phyloP scores from a whole-genome alignment of 2,797 vertebrate genomes.

The Antrozous pallidus region DNA sequence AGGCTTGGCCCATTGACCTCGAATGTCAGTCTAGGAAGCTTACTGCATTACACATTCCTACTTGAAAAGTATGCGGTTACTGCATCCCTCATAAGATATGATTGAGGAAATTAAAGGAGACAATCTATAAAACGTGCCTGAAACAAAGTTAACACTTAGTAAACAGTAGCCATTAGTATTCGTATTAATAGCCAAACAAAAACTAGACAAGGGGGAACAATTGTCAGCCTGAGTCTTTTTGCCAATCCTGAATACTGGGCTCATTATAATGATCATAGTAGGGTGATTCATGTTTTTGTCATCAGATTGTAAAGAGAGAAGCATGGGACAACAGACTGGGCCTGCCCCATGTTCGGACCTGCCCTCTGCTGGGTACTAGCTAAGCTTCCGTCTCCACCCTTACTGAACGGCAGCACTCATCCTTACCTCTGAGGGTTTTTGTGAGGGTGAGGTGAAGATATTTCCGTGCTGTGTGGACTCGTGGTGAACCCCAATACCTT shows the following conservation, averaged over 20 bases:
- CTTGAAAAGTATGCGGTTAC: conserved; percentile 40
- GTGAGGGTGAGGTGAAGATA: background rate
- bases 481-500: background rate
- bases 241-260: background rate
- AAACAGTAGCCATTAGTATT: background rate
- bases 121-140: conserved; percentile 13
- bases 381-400: background rate
- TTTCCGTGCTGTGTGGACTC: background rate
- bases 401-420: background rate
- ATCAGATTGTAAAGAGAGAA: background rate
- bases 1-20: background rate
- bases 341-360: background rate
- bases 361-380: background rate
- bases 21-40: conserved; percentile 23
- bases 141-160: conserved; percentile 31
- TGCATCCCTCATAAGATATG: conserved; percentile 23
- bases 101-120: conserved; percentile 52
- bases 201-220: background rate
- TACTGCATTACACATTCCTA: background rate
- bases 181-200: conserved; percentile 26
- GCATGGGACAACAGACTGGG: background rate
- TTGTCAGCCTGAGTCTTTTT: conserved; percentile 25
- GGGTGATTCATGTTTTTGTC: background rate
- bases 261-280: background rate
- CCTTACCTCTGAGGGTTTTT: background rate